Evolutionary conservation across 92 coral and sea anemone species (phyloP), one percentile per base, ranked within the genome.

Genomic region (Epizoanthus illoricatus): DNA sequence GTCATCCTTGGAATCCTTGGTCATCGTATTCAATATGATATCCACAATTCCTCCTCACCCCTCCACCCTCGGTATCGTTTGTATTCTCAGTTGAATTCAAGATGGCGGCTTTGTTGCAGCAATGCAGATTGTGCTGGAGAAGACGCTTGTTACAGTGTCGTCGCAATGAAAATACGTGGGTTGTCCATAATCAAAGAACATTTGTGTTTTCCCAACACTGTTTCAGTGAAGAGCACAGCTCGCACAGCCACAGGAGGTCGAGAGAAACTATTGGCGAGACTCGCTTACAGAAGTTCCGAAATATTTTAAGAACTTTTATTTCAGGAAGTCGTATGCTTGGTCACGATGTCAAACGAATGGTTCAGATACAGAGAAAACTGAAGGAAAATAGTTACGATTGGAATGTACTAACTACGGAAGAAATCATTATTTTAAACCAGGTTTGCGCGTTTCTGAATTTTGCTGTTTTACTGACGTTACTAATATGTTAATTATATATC

Each of bases 331-430:
- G 89, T 52, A 83, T 85, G 67, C 85, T 97, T 57, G 95, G 90
- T 33, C 81, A 88, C 4, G 99, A 97, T 87, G 99, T 97, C 23
- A 94, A 94, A 76, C 75, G 84, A 52, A 91, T 94, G 85, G 88
- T 90, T 72, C 85, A 91, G 24, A 97, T 97, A 28, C 85, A 90
- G 41, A 90, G 83, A 79, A 93, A 97, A 75, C 84, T 97, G 57
- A 94, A 86, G 74, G 89, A 66, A 41, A 86, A 82, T 76, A 86
- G 75, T 65, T 88, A 89, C 84, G 85, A 97, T 80, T 97, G 97
- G 94, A 87, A 85, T 11, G 81, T 68, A 17, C 73, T 97, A 61
- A 73, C 85, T 23, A 86, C 93, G 55, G 95, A 94, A 65, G 99
- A 97, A 87, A 89, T 91, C 33, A 86, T 94, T 65, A 95, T 81